Base-by-base conservation (phyloP, 2,888 invertebrate genomes). In the Drosophila conformis region DNA sequence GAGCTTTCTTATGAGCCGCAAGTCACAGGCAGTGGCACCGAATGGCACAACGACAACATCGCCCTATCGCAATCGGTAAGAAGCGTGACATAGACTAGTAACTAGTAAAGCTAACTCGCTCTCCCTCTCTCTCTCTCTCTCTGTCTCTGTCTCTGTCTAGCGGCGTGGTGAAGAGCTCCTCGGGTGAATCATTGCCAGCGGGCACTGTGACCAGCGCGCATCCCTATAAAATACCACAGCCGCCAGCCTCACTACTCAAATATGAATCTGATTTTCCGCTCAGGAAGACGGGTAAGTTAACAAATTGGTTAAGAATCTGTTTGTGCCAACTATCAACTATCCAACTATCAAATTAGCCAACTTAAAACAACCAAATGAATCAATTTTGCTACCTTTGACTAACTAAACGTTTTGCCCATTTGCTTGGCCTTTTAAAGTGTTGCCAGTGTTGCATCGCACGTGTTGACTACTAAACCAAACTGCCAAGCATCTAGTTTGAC, bases 241-340 rank as follows among this genome's bases (percentile, higher is more conserved):
- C 95, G 78, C 94, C 94, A 86, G 93, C 77, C 90, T 87, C 93
- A 49, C 82, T 94, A 81, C 84, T 94, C 75, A 94, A 93, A 92
- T 94, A 94, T 88, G 93, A 94, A 83, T 92, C 94, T 73, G 98
- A 98, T 94, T 98, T 98, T 94, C 98, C 98, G 59, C 95, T 99
- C 52, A 94, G 98, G 89, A 99, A 99, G 95, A 98, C 98, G 94
- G 98, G 98, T 99, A 94, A 93, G 94, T 90, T 18, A 1, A n/a
- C 18, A 18, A 21, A 27, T 38, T 36, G n/a, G 3, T 10, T 4
- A 21, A 2, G 18, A 8, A 49, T 5, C 18, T 33, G 48, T 64
- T 31, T 46, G 46, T 29, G 46, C 18, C 27, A 38, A 18, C 38
- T 36, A 53, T 15, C 49, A n/a, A n/a, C 31, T 18, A 27, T 18